Percentiles rank a stretch among this genome's conserved stretches.
Evolutionary conservation across 1,140 invertebrate species (phyloP).

Genomic region (Proales similis): DNA sequence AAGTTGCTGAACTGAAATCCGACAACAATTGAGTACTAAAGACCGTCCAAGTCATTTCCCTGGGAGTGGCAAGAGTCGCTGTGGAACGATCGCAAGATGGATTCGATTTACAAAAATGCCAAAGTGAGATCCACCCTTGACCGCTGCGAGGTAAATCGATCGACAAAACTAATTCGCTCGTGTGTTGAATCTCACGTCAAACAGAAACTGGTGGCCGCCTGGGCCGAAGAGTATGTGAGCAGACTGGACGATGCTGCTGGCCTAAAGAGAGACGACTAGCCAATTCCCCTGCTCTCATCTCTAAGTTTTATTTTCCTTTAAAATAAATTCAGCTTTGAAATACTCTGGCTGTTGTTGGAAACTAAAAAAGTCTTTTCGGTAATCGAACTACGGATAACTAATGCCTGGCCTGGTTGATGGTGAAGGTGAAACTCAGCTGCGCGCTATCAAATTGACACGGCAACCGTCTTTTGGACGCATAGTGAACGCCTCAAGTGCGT

Average conservation of each 20-base stretch:
- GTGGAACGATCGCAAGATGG: constrained; percentile 27
- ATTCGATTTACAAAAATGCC: constrained; percentile 11
- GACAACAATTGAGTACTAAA: background rate
- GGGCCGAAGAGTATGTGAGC: constrained; percentile 32
- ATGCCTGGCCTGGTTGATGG: too few relatives aligned
- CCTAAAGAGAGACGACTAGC: background rate
- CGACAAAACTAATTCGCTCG: background rate
- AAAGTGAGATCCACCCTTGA: constrained; percentile 4
- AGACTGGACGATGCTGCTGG: constrained; percentile 33
- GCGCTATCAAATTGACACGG: constrained; percentile 3
- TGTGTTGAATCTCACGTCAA: background rate
- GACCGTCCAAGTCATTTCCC: constrained; percentile 18
- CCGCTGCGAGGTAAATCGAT: constrained; percentile 13
- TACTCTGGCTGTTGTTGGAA: too few relatives aligned
- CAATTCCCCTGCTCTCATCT: too few relatives aligned
- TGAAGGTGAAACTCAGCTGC: too few relatives aligned
- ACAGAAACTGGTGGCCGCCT: constrained; percentile 15
- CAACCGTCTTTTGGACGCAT: constrained; percentile 36
- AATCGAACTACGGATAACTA: too few relatives aligned
- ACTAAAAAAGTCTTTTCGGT: too few relatives aligned
- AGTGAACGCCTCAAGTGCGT: constrained; percentile 2
- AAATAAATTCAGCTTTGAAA: too few relatives aligned
- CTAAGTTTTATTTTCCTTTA: too few relatives aligned
- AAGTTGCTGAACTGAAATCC: background rate
- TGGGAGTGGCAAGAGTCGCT: constrained; percentile 35